Conservation (phyloP, 2,888 invertebrate species). For the Drosophila melanosoma region DNA sequence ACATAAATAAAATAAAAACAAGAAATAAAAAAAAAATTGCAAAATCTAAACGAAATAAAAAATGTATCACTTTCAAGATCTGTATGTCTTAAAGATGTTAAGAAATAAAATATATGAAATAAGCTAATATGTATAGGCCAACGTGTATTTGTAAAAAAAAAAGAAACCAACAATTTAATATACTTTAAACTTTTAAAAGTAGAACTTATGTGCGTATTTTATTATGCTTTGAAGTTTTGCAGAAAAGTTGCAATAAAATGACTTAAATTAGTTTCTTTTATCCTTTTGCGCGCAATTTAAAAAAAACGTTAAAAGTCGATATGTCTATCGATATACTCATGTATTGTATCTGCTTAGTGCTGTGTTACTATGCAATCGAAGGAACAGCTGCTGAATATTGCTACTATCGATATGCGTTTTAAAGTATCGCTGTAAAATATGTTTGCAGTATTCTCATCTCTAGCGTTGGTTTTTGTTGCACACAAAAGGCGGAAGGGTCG, state of each 20-base stretch:
- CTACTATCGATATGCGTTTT: slow-evolving; percentile 1
- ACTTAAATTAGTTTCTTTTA: neutral
- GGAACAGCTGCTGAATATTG: slow-evolving; percentile 15
- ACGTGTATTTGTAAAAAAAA: slow-evolving; percentile 66
- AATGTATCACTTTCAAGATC: slow-evolving; percentile 52
- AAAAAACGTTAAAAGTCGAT: neutral
- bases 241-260: neutral
- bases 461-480: slow-evolving; percentile 64
- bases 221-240: neutral
- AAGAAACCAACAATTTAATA: slow-evolving; percentile 49
- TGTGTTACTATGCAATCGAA: neutral
- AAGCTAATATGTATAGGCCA: slow-evolving; percentile 66
- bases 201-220: slow-evolving; percentile 7
- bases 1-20: slow-evolving; percentile 36
- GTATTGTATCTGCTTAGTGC: neutral
- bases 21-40: slow-evolving; percentile 30
- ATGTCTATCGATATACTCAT: neutral
- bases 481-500: slow-evolving; percentile 43
- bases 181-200: slow-evolving; percentile 67
- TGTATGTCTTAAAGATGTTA: slow-evolving; percentile 69
- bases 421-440: slow-evolving; percentile 21
- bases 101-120: slow-evolving; percentile 55
- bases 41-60: slow-evolving; percentile 43
- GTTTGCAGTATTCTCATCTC: slow-evolving; percentile 37
- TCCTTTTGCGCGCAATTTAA: neutral